Percentiles rank a stretch among this genome's conserved stretches.
Evolutionary conservation across 2,113 vertebrate species (phyloP).

Genomic region (Cinclus mexicanus): DNA sequence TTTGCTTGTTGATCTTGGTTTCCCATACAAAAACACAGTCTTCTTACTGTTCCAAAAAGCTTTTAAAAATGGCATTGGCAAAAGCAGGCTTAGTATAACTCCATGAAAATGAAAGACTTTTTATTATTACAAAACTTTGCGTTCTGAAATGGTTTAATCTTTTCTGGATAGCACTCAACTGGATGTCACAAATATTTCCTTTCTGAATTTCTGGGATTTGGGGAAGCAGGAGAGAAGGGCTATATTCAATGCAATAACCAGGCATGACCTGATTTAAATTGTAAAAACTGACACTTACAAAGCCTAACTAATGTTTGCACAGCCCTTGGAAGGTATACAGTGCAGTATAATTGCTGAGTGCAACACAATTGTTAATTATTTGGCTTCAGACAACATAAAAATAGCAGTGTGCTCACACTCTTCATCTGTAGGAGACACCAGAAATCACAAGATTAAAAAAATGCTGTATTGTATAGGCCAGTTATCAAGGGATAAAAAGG

Average conservation of each 20-base stretch:
- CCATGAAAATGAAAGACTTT: not conserved
- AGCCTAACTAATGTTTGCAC: not conserved
- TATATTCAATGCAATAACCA: not conserved
- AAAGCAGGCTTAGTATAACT: not conserved
- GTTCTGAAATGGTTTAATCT: not conserved
- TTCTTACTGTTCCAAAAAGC: not conserved
- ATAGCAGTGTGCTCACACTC: not conserved
- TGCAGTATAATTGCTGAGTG: not conserved
- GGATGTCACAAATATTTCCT: not conserved
- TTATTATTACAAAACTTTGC: not conserved
- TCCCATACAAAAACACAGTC: not conserved
- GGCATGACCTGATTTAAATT: not conserved
- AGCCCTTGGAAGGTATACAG: not conserved
- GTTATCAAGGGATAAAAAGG: not conserved
- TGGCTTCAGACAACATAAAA: not conserved
- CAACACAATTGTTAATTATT: slow-evolving; percentile 1
- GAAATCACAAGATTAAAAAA: not conserved
- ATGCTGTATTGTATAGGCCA: not conserved
- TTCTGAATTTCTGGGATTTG: not conserved
- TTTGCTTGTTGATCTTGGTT: not conserved
- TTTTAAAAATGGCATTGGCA: not conserved
- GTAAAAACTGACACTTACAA: not conserved
- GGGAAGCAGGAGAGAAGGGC: not conserved
- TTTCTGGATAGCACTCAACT: not conserved
- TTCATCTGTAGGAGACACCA: not conserved